Base-by-base conservation (phyloP, 2,797 vertebrate species). In the Eutrigla gurnardus region DNA sequence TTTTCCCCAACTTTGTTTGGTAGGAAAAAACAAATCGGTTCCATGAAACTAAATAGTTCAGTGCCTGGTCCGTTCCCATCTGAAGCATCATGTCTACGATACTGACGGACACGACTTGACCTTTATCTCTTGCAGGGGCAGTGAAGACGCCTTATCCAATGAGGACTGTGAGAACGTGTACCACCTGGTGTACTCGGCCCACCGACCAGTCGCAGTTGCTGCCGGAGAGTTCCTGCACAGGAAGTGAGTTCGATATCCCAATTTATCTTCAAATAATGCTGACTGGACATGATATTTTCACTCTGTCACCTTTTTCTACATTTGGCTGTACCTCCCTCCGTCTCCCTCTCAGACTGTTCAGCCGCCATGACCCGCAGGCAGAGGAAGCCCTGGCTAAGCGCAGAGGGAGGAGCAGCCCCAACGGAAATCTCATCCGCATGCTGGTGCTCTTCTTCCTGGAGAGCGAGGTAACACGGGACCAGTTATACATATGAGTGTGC, bases 81-180 rank as follows among this genome's bases (percentile, higher is more conserved):
- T n/a, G 25, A 25, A 25, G 25, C 25, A 25, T 25, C 25, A 25
- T 25, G 25, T 25, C 25, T 25, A 25, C 25, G 2, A 25, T 25
- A 25, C 2, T 25, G 25, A 25, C 25, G 1, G 25, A 25, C 25
- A 25, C 25, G 25, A 25, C 25, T 25, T 25, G 25, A 25, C 25
- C 1, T 25, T 72, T 81, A 49, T 63, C 66, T 89, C 70, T 94
- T 95, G 17, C 94, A 99, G 97, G 94, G 97, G 97, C 72, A 99
- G 97, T 7, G 97, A 99, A 91, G 97, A 99, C 83, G 97, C 97
- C 69, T 91, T 99, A 89, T 99, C 97, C 18, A 99, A 98, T 40
- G 97, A 99, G 91, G 97, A 99, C 93, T 99, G 97, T 80, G 97
- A 99, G 94, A 99, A 99, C 42, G 97, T 99, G 63, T 99, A 99